Base-by-base conservation (phyloP, 2,797 vertebrate species). In the Nannoperca australis region DNA sequence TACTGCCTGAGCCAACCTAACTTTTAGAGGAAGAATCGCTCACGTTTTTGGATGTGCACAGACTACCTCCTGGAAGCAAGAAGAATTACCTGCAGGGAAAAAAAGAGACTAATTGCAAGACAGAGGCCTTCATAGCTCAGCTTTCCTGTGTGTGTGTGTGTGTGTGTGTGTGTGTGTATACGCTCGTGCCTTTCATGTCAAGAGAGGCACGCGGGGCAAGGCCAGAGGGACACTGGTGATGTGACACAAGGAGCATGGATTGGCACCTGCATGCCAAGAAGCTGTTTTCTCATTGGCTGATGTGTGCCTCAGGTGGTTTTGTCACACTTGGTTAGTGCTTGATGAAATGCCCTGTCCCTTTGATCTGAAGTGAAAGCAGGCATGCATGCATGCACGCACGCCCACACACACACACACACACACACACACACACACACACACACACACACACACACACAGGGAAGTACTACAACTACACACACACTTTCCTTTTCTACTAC, bases 251-350 rank as follows among this genome's bases (percentile, higher is more conserved):
- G 58, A 80, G 59, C 53, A 53, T 47, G 59, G 86, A 84, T 78
- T 88, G 85, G 86, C 53, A 70, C 55, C 81, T 75, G 70, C 68
- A 24, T 72, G 81, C 70, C 66, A 81, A 88, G 84, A 88, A 78
- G 42, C 70, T 77, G 72, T 74, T 77, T 78, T 73, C 78, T 84
- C 73, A 88, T 82, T 88, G 86, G 85, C 72, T 78, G 82, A 73
- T 7, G 42, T 81, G 82, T 85, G 82, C 85, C 89, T 85, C 50
- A 82, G 85, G 86, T 85, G 76, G 56, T 88, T 85, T 88, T 85
- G 85, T 90, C 92, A 93, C 86, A 87, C 83, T 87, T 20, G 45
- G 82, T 91, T 91, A 85, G 74, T 66, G 71, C 82, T 84, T 88
- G 84, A 89, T 87, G 84, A 92, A 92, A 89, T 85, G 69, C 59